phyloP scores from a whole-genome alignment of 2,797 vertebrate species.

The Channa striata region DNA sequence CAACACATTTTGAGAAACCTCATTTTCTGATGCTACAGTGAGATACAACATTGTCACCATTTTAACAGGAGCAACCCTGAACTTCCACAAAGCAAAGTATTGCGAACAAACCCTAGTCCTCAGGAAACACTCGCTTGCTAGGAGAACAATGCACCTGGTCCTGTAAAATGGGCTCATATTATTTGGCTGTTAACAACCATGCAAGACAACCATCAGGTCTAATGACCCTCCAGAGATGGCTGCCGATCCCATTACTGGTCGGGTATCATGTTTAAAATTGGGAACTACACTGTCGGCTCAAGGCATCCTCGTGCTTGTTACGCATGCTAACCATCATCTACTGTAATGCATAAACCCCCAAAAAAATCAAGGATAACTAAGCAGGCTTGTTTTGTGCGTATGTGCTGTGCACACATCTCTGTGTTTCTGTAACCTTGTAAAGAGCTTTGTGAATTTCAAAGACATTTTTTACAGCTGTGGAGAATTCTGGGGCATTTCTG shows the following conservation, averaged over 20 bases:
- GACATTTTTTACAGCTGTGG: constrained; percentile 7
- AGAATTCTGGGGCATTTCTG: constrained; percentile 10
- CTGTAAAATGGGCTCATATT: constrained; percentile 61
- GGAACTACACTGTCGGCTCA: constrained; percentile 19
- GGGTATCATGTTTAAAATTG: constrained; percentile 55
- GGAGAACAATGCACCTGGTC: constrained; percentile 45
- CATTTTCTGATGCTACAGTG: background rate
- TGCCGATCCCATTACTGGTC: constrained; percentile 56
- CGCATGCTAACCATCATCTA: constrained; percentile 6
- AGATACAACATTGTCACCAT: background rate
- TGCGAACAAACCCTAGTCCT: background rate
- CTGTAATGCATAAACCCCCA: constrained; percentile 2
- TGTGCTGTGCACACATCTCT: background rate
- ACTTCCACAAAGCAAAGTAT: constrained; percentile 13
- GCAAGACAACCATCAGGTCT: constrained; percentile 61
- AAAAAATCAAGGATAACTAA: constrained; percentile 1
- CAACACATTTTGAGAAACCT: background rate
- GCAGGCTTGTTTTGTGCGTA: background rate
- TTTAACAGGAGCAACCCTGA: constrained; percentile 4
- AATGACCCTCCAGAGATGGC: constrained; percentile 61
- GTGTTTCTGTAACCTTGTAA: background rate
- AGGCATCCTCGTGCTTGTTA: constrained; percentile 7
- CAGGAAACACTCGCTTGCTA: constrained; percentile 12
- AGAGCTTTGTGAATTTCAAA: constrained; percentile 5
- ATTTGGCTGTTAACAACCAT: constrained; percentile 65